Percentiles rank a stretch among this genome's conserved stretches.
Evolutionary conservation across 2,888 invertebrate genomes (phyloP).

Genomic region (Antitype chi): DNA sequence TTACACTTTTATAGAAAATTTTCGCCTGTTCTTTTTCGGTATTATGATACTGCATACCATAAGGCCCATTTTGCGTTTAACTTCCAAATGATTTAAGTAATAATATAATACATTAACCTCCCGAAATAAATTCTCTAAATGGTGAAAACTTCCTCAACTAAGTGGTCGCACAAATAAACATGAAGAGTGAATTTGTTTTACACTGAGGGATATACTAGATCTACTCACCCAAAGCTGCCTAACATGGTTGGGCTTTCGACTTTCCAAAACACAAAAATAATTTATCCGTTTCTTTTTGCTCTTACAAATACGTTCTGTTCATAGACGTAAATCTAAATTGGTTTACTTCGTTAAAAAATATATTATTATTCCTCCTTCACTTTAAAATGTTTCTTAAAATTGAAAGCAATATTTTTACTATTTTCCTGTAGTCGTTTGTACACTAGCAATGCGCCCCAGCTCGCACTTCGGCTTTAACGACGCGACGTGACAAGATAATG

Average conservation of each 20-base stretch:
- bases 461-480: not conserved
- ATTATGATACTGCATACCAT: too few species aligned
- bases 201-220: not conserved
- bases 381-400: slow-evolving; percentile 7
- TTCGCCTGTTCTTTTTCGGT: too few species aligned
- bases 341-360: not conserved
- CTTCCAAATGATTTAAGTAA: too few species aligned
- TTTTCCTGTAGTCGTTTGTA: not conserved
- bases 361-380: not conserved
- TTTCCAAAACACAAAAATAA: not conserved
- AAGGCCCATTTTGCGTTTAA: too few species aligned
- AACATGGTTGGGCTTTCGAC: not conserved
- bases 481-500: not conserved
- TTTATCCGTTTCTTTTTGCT: not conserved
- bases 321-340: not conserved
- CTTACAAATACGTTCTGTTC: not conserved
- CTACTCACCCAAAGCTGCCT: not conserved
- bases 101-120: too few species aligned
- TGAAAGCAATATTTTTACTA: not conserved
- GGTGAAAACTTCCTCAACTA: too few species aligned
- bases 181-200: too few species aligned
- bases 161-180: too few species aligned
- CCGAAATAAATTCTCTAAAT: too few species aligned
- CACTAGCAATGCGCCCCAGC: not conserved
- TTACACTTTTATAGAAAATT: too few species aligned